These are phyloP conservation scores for Dissostichus mawsoni DNA, from an alignment of 2,113 vertebrate species.

Conservation along the genomic window DNA sequence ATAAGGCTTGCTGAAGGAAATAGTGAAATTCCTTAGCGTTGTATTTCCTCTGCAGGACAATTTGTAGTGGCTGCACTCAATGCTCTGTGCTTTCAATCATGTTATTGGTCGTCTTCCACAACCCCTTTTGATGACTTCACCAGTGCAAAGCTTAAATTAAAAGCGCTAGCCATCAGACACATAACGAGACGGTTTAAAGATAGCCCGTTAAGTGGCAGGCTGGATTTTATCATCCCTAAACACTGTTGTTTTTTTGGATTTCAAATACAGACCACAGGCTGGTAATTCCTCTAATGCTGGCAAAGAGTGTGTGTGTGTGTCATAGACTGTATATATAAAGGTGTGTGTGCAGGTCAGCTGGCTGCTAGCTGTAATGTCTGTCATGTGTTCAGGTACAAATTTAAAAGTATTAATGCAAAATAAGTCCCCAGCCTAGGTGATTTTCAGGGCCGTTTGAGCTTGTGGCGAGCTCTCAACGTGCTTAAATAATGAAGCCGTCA, in stretches of 20 bases:
- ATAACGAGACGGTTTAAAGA: background rate
- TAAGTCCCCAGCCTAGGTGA: background rate
- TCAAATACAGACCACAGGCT: background rate
- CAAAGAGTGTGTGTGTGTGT: background rate
- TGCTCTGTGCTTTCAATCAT: background rate
- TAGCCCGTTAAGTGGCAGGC: too few species aligned
- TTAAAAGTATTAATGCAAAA: background rate
- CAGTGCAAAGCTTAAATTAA: too few species aligned
- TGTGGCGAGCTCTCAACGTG: background rate
- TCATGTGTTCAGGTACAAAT: constrained; percentile 12
- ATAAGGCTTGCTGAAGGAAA: background rate
- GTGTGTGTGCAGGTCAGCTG: background rate
- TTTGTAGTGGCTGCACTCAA: background rate
- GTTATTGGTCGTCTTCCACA: too few species aligned
- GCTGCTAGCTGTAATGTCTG: constrained; percentile 10
- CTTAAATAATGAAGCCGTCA: background rate
- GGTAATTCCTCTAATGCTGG: background rate
- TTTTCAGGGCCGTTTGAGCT: background rate
- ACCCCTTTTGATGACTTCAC: too few species aligned
- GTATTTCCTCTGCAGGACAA: background rate
- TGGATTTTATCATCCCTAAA: too few species aligned
- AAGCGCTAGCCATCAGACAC: background rate
- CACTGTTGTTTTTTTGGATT: constrained; percentile 1
- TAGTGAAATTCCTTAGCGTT: background rate
- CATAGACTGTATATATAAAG: too few species aligned